A percentile compares a stretch with the other conserved stretches of the same genome.
Conservation (phyloP, 2,113 vertebrate species). For the Hyaena hyaena region DNA sequence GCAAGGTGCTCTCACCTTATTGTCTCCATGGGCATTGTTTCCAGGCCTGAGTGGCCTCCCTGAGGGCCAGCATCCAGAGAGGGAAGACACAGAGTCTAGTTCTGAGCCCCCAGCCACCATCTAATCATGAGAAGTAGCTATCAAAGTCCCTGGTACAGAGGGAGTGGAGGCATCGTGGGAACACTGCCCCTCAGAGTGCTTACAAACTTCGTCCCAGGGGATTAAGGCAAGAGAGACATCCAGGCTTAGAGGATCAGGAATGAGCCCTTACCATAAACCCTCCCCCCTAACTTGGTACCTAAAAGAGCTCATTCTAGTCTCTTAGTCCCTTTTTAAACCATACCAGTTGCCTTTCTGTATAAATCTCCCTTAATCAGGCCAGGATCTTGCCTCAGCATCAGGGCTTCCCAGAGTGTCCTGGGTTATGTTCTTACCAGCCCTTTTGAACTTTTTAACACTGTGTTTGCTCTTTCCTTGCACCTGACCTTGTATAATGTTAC, state of each 20-base stretch:
- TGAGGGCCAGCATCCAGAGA: not conserved
- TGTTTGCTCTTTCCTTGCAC: not conserved
- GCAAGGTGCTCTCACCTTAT: not conserved
- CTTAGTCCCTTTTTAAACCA: not conserved
- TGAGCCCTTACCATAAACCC: not conserved
- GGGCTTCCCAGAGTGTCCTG: not conserved
- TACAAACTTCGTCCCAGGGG: not conserved
- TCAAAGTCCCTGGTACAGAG: not conserved
- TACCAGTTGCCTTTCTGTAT: not conserved
- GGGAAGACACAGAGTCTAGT: no score
- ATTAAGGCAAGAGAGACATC: not conserved
- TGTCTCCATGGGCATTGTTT: not conserved
- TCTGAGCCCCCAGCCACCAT: not conserved
- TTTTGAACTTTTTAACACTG: not conserved
- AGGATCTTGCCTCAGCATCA: not conserved
- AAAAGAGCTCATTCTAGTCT: not conserved
- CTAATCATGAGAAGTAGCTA: not conserved
- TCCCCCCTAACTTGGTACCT: not conserved
- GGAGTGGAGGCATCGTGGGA: not conserved
- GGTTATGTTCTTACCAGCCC: not conserved
- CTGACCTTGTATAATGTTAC: not conserved
- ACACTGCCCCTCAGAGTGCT: not conserved
- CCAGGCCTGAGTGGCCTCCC: not conserved
- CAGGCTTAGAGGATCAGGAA: not conserved
- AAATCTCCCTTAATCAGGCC: not conserved